Conservation (phyloP, 1,140 invertebrate genomes). For the Drosophila bocki region DNA sequence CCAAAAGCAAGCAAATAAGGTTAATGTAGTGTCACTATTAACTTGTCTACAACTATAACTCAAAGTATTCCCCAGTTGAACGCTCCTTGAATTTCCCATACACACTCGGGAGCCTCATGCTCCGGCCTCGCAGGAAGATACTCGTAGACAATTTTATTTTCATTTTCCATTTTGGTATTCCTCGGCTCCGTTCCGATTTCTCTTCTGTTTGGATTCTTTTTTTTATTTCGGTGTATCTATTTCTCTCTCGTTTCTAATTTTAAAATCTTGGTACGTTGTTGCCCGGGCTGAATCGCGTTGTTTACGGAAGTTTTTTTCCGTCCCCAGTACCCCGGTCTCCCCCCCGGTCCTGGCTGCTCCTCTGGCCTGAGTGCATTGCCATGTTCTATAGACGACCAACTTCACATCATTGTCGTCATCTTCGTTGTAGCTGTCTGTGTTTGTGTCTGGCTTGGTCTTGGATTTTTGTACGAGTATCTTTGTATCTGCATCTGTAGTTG, state of each 20-base stretch:
- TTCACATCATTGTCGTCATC: constrained; percentile 55
- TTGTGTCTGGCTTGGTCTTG: constrained; percentile 48
- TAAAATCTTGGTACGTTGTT: constrained; percentile 76
- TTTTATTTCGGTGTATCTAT: constrained; percentile 45
- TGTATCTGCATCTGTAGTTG: constrained; percentile 19
- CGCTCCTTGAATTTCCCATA: constrained; percentile 56
- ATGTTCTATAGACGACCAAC: constrained; percentile 65
- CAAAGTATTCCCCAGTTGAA: constrained; percentile 41
- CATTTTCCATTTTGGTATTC: constrained; percentile 69
- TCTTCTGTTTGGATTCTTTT: constrained; percentile 6
- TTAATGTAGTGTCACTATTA: background rate
- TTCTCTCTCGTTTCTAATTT: constrained; percentile 77
- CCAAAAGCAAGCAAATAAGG: too few relatives aligned
- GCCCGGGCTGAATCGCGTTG: constrained; percentile 63
- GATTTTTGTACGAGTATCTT: constrained; percentile 36
- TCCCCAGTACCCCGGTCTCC: background rate
- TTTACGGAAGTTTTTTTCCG: constrained; percentile 78
- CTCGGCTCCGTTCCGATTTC: constrained; percentile 39
- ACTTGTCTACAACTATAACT: background rate
- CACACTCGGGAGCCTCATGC: constrained; percentile 25
- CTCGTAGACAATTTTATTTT: constrained; percentile 79
- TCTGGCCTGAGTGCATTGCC: constrained; percentile 76
- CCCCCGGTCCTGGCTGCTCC: constrained; percentile 18
- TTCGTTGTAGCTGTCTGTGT: constrained; percentile 23
- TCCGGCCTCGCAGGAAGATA: constrained; percentile 28